These are phyloP conservation scores for Odiellus spinosus DNA, from an alignment of 2,888 invertebrate species.

Conservation along the genomic window DNA sequence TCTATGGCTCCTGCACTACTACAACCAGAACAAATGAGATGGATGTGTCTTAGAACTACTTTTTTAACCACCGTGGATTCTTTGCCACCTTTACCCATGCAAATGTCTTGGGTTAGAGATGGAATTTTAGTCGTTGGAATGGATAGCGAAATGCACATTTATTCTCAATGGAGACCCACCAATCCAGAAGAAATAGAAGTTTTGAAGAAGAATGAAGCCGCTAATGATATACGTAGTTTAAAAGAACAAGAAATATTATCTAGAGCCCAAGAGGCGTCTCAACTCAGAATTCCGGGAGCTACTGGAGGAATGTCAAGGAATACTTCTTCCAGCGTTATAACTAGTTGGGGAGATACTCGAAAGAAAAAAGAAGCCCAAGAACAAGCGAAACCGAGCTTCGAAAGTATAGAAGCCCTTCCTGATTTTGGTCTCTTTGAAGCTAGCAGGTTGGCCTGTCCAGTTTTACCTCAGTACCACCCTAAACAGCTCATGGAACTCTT, in stretches of 20 bases:
- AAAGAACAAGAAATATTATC: background rate
- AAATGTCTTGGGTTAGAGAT: slow-evolving; percentile 96
- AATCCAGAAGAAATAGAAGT: too few relatives aligned
- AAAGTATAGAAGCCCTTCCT: slow-evolving; percentile 39
- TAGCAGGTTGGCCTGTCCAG: slow-evolving; percentile 88
- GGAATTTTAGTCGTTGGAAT: slow-evolving; percentile 96
- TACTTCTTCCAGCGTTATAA: slow-evolving; percentile 15
- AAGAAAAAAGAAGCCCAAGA: slow-evolving; percentile 15
- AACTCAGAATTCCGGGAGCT: slow-evolving; percentile 16
- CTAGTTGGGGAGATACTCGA: slow-evolving; percentile 16
- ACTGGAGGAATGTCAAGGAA: slow-evolving; percentile 19
- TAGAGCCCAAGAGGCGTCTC: background rate
- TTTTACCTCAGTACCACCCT: slow-evolving; percentile 96
- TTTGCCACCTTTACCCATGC: slow-evolving; percentile 90
- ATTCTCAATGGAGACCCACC: slow-evolving; percentile 67
- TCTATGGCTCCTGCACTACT: slow-evolving; percentile 76
- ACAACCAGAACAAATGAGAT: slow-evolving; percentile 70
- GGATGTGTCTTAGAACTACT: slow-evolving; percentile 88
- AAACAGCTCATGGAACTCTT: slow-evolving; percentile 95
- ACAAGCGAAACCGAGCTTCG: slow-evolving; percentile 8
- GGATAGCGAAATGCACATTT: slow-evolving; percentile 99
- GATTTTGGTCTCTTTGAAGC: slow-evolving; percentile 94
- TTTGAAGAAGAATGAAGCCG: background rate
- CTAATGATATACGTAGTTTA: background rate
- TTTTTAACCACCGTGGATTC: slow-evolving; percentile 87